phyloP scores from a whole-genome alignment of 2,888 invertebrate species.

The Drosophila pegasa region DNA sequence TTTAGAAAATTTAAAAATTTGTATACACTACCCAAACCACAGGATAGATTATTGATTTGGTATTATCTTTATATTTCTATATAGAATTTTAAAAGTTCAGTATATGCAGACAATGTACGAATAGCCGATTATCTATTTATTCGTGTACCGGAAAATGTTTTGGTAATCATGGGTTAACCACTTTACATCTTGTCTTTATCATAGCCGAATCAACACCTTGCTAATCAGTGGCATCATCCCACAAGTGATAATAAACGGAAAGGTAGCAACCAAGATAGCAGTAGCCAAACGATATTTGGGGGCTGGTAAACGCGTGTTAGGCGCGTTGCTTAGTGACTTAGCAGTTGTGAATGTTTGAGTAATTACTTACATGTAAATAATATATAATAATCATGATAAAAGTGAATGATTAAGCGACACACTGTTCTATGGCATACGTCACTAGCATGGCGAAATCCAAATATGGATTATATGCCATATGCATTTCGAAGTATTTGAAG shows the following conservation, averaged over 20 bases:
- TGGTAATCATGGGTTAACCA: neutral
- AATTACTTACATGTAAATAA: neutral
- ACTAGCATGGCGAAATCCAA: constrained; percentile 26
- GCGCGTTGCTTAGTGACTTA: constrained; percentile 1
- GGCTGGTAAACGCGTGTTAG: constrained; percentile 3
- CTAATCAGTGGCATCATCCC: constrained; percentile 12
- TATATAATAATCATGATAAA: neutral
- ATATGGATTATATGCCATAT: neutral
- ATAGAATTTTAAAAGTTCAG: too few species aligned
- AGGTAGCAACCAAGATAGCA: constrained; percentile 8
- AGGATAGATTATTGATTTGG: too few species aligned
- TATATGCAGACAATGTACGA: too few species aligned
- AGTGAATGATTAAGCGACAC: neutral
- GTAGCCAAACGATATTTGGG: neutral
- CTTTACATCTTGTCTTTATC: neutral
- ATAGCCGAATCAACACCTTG: neutral
- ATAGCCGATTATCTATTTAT: neutral
- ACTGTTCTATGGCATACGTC: constrained; percentile 20
- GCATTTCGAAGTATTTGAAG: too few species aligned
- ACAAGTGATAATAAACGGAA: constrained; percentile 9
- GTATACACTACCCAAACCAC: too few species aligned
- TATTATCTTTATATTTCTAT: too few species aligned
- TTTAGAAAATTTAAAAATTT: too few species aligned
- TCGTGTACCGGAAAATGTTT: neutral
- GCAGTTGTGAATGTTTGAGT: neutral